phyloP scores from a whole-genome alignment of 2,797 vertebrate species.

The Acipenser ruthenus region DNA sequence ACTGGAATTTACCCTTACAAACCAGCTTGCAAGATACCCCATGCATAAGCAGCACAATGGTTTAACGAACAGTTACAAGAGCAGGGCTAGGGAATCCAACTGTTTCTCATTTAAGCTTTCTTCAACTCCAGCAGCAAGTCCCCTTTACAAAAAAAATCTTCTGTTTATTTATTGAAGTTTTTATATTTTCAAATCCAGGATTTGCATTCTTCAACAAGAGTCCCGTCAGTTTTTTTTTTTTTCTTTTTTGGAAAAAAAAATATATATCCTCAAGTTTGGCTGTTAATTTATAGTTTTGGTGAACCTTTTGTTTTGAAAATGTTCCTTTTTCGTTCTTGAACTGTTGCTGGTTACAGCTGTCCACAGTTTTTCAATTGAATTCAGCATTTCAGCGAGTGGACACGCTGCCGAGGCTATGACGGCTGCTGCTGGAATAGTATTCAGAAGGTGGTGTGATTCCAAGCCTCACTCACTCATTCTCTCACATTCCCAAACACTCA shows the following conservation, averaged over 20 bases:
- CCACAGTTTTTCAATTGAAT: slow-evolving; percentile 41
- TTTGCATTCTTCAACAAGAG: slow-evolving; percentile 27
- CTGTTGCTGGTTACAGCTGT: slow-evolving; percentile 40
- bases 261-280: slow-evolving; percentile 24
- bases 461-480: slow-evolving; percentile 80
- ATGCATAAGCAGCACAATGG: slow-evolving; percentile 33
- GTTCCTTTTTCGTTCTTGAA: slow-evolving; percentile 25
- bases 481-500: slow-evolving; percentile 86
- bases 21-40: slow-evolving; percentile 30
- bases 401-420: slow-evolving; percentile 46
- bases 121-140: slow-evolving; percentile 32
- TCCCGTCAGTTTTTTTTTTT: slow-evolving; percentile 32
- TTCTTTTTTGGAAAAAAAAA: slow-evolving; percentile 20
- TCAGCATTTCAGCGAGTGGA: slow-evolving; percentile 58
- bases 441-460: slow-evolving; percentile 82
- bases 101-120: slow-evolving; percentile 27
- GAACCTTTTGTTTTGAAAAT: slow-evolving; percentile 21
- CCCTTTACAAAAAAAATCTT: slow-evolving; percentile 15
- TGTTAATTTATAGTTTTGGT: slow-evolving; percentile 23
- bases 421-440: slow-evolving; percentile 58
- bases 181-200: slow-evolving; percentile 14
- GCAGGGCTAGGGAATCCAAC: slow-evolving; percentile 37
- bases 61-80: slow-evolving; percentile 36
- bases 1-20: slow-evolving; percentile 49
- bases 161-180: slow-evolving; percentile 15